Evolutionary conservation across 1,140 invertebrate species (phyloP).

Genomic region (Trichonephila clavipes): DNA sequence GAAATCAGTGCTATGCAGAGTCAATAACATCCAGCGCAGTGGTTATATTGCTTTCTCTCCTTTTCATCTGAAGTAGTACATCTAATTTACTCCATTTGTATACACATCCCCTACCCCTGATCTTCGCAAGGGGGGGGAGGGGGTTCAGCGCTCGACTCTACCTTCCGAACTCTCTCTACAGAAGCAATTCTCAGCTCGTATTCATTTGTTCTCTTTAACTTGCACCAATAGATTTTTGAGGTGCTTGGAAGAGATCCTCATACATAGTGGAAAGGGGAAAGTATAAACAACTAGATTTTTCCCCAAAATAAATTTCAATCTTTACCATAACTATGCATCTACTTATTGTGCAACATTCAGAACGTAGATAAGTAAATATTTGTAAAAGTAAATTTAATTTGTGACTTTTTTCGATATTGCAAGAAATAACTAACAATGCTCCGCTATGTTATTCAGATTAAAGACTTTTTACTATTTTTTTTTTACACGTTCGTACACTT

Average conservation of each 20-base stretch:
- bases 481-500: too few relatives aligned
- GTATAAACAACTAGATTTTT: neutral
- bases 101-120: neutral
- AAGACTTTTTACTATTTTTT: too few relatives aligned
- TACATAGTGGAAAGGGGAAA: neutral
- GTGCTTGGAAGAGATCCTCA: neutral
- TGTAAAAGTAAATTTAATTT: too few relatives aligned
- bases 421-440: too few relatives aligned
- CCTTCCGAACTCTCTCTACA: neutral
- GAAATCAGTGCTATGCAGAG: too few relatives aligned
- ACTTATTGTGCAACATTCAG: too few relatives aligned
- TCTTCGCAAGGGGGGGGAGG: neutral
- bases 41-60: neutral
- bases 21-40: neutral
- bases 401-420: too few relatives aligned
- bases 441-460: too few relatives aligned
- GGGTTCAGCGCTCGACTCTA: neutral
- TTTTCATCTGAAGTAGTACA: slow-evolving; percentile 15
- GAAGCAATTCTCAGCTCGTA: neutral
- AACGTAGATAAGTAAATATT: too few relatives aligned
- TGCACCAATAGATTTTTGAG: neutral
- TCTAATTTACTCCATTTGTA: slow-evolving; percentile 30
- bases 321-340: too few relatives aligned
- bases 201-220: slow-evolving; percentile 10
- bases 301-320: neutral